Conservation (phyloP, 2,888 invertebrate species). For the Pristionchus maxplancki region DNA sequence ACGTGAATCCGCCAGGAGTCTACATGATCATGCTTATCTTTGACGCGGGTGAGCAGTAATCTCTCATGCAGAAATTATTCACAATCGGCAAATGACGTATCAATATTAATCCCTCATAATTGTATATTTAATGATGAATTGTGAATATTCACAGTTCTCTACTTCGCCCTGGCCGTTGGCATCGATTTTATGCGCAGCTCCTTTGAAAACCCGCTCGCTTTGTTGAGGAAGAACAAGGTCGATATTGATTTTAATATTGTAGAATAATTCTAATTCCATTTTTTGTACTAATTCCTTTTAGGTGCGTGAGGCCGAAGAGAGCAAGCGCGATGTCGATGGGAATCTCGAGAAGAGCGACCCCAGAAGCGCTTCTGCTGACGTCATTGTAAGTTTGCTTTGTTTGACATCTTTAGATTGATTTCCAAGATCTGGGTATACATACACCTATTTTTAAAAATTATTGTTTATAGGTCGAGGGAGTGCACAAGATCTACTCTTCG, state of each 20-base stretch:
- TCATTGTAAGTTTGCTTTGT: neutral
- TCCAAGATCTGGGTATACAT: neutral
- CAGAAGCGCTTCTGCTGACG: neutral
- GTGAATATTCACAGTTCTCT: neutral
- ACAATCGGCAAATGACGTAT: too few relatives aligned
- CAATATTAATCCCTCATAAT: too few relatives aligned
- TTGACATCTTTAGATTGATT: too few relatives aligned
- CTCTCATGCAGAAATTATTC: neutral
- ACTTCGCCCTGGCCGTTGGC: neutral
- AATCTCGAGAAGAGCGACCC: neutral
- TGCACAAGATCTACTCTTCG: constrained; percentile 9
- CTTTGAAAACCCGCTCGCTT: neutral
- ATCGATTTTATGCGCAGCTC: neutral
- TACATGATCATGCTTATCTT: neutral
- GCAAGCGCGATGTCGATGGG: neutral
- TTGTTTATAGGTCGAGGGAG: neutral
- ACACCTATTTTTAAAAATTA: too few relatives aligned
- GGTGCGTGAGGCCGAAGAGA: neutral
- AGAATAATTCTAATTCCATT: too few relatives aligned
- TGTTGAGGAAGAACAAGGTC: neutral
- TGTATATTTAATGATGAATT: too few relatives aligned
- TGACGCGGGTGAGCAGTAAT: neutral
- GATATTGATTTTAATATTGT: too few relatives aligned
- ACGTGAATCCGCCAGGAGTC: neutral
- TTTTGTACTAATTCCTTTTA: neutral